These are phyloP conservation scores for Drosophila crucigera DNA, from an alignment of 2,888 invertebrate species.

Conservation along the genomic window DNA sequence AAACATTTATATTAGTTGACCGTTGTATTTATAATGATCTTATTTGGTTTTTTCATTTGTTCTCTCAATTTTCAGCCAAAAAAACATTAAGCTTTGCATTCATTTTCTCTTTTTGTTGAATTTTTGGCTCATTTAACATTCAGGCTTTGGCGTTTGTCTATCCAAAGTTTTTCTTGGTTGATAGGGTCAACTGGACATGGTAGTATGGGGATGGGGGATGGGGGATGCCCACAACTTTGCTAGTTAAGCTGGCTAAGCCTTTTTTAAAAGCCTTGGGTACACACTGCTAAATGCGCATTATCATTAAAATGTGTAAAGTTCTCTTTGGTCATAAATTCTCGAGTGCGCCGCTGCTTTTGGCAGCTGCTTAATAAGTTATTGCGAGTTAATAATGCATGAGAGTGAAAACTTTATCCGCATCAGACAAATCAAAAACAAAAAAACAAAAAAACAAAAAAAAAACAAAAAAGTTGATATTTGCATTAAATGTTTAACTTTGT, in stretches of 20 bases:
- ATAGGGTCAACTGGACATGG: conserved; percentile 40
- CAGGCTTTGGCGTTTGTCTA: conserved; percentile 67
- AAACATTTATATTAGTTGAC: neutral
- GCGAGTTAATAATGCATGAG: conserved; percentile 72
- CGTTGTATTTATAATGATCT: conserved; percentile 10
- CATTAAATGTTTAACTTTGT: conserved; percentile 60
- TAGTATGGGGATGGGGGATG: neutral
- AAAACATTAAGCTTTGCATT: conserved; percentile 27
- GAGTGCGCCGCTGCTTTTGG: conserved; percentile 46
- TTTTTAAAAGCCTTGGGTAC: conserved; percentile 79
- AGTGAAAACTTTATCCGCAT: conserved; percentile 55
- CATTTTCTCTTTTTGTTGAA: conserved; percentile 9
- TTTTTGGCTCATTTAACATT: conserved; percentile 73
- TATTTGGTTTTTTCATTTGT: conserved; percentile 6
- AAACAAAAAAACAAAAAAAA: conserved; percentile 6
- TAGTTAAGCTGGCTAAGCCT: conserved; percentile 79
- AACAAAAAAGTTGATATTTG: conserved; percentile 48
- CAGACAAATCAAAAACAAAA: conserved; percentile 34
- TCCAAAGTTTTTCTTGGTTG: conserved; percentile 41
- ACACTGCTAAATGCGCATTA: conserved; percentile 81
- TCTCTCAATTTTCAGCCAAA: conserved; percentile 6
- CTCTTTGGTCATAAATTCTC: conserved; percentile 69
- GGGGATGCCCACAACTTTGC: conserved; percentile 61
- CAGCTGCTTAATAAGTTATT: conserved; percentile 56
- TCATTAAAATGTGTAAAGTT: conserved; percentile 80